Evolutionary conservation across 2,888 invertebrate species (phyloP), one percentile per base, ranked within the genome.

Genomic region (Trichopoda pennipes): DNA sequence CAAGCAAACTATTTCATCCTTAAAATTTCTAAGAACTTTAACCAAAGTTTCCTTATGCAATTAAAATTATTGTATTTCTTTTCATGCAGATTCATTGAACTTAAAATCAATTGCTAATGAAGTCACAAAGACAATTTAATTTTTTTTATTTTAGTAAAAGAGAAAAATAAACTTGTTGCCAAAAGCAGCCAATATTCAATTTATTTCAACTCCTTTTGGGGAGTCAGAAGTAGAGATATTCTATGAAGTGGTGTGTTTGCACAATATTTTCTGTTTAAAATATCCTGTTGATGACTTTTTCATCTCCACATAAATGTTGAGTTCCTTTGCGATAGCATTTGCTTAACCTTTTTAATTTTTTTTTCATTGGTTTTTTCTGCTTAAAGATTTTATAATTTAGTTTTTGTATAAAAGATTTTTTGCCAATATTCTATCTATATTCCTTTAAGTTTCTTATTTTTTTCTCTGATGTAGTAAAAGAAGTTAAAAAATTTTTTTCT

Each of bases 331-430:
- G 56, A 70, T 42, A 72, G 28, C 28, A 53, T 9, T 44, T 44
- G 9, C n/a, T 44, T 44, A 35, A 35, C 35, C 44, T 44, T 16
- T 44, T 44, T 44, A 58, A 49, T 56, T 69, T 69, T 69, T 0
- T 17, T 60, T 56, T 51, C 14, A 32, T 72, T 49, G 44, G 28
- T 69, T n/a, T 42, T 49, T 38, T 66, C 58, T 56, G 61, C 32
- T 73, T 77, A 78, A 73, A 58, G 63, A 74, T 73, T 81, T 81
- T 78, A 55, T 74, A 81, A 81, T 77, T 81, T 77, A 81, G 77
- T 77, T 81, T 77, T 81, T 63, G 63, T 80, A 55, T 80, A 64
- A 17, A 64, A 64, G 69, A 78, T 42, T 81, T 77, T 78, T 70
- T 49, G 74, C 69, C 81, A 81, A 74, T 78, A 76, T 32, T 64